Evolutionary conservation across 1,140 invertebrate genomes (phyloP).

Genomic region (Choristoneura fumiferana): DNA sequence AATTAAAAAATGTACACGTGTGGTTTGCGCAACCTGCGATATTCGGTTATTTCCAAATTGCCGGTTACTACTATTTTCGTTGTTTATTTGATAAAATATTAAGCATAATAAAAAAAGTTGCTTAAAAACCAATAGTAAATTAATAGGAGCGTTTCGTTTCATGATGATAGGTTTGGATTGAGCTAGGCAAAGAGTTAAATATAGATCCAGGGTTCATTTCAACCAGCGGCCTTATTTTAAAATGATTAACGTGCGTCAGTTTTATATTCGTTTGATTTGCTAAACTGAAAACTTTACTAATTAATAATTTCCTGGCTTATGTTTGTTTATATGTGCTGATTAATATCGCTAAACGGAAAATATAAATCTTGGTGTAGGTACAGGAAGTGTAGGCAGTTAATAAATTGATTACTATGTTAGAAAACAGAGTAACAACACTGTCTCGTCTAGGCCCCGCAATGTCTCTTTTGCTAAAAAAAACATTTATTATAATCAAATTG

Average conservation of each 20-base stretch:
- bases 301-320: constrained; percentile 16
- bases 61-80: too few species aligned
- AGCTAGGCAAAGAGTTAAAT: constrained; percentile 7
- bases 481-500: too few species aligned
- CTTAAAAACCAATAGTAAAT: too few species aligned
- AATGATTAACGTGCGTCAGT: constrained; percentile 14
- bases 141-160: too few species aligned
- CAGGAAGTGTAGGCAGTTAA: constrained; percentile 4
- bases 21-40: too few species aligned
- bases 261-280: constrained; percentile 8
- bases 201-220: constrained; percentile 14
- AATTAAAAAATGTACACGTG: too few species aligned
- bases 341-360: constrained; percentile 5
- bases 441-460: too few species aligned
- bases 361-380: constrained; percentile 11
- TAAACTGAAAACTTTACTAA: constrained; percentile 5
- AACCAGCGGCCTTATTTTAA: constrained; percentile 14
- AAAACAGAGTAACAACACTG: too few species aligned
- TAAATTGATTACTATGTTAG: constrained; percentile 6
- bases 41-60: too few species aligned
- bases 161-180: constrained; percentile 4
- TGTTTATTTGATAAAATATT: too few species aligned
- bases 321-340: constrained; percentile 13
- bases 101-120: too few species aligned
- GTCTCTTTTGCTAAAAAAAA: too few species aligned